Percentiles rank a stretch among this genome's conserved stretches.
Evolutionary conservation across 2,797 vertebrate species (phyloP).

Genomic region (Odontamblyopus lacepedii): DNA sequence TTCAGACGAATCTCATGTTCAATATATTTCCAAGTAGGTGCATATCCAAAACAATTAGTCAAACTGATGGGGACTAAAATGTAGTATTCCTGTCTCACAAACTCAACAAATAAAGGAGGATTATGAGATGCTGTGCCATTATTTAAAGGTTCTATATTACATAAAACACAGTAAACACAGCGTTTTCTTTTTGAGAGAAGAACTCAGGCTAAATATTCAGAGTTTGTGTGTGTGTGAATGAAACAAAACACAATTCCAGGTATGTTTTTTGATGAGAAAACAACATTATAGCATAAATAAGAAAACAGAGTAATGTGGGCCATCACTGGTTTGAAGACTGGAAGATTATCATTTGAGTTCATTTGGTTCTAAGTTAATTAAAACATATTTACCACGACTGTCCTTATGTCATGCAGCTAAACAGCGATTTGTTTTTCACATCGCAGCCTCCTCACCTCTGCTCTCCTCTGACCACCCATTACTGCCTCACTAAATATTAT

Average conservation of each 20-base stretch:
- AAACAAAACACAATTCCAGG: too few species aligned
- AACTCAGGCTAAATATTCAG: too few species aligned
- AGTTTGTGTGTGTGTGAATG: too few species aligned
- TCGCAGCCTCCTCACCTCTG: not conserved
- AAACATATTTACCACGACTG: not conserved
- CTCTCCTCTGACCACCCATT: constrained; percentile 3
- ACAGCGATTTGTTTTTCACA: not conserved
- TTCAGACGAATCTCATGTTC: not conserved
- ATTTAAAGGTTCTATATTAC: too few species aligned
- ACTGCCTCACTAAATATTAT: constrained; percentile 1
- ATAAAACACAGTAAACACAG: too few species aligned
- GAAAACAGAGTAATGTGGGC: too few species aligned
- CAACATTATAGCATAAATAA: too few species aligned
- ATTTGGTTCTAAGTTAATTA: constrained; percentile 3
- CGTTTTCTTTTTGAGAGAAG: too few species aligned
- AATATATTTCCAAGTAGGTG: not conserved
- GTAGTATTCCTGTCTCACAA: not conserved
- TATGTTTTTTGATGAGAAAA: too few species aligned
- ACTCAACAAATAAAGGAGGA: not conserved
- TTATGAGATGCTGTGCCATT: not conserved
- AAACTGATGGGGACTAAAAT: not conserved
- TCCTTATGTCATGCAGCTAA: not conserved
- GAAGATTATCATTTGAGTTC: not conserved
- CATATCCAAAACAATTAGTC: not conserved
- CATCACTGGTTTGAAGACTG: too few species aligned